Conservation (phyloP, 1,140 invertebrate genomes). For the Drosophila ambigua region DNA sequence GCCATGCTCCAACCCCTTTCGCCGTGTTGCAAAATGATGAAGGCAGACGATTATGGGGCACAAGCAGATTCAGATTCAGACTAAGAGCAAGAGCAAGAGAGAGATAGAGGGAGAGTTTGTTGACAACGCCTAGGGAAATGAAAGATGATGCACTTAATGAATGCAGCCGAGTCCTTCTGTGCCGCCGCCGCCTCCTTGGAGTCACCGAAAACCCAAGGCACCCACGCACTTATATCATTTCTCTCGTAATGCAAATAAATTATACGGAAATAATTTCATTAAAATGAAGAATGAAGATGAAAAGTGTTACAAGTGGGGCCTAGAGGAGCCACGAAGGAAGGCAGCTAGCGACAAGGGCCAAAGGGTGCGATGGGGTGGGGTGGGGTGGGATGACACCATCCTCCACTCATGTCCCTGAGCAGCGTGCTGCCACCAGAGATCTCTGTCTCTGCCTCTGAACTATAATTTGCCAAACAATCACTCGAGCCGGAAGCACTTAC, state of each 20-base stretch:
- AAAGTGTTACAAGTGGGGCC: conserved; percentile 28
- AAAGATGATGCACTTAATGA: conserved; percentile 65
- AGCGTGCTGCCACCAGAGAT: conserved; percentile 8
- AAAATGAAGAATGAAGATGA: conserved; percentile 48
- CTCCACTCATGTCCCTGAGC: conserved; percentile 27
- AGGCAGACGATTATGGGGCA: conserved; percentile 67
- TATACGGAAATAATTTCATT: conserved; percentile 82
- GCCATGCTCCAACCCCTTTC: background rate
- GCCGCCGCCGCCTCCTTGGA: background rate
- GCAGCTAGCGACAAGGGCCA: background rate
- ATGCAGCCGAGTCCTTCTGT: conserved; percentile 41
- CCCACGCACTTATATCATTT: conserved; percentile 64
- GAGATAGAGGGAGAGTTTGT: conserved; percentile 20
- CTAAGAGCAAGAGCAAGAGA: background rate
- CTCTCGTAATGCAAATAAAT: conserved; percentile 70
- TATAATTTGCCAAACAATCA: conserved; percentile 51
- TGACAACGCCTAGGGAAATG: conserved; percentile 49
- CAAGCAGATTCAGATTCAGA: background rate
- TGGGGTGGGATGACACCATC: too few relatives aligned
- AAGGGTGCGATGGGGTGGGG: too few relatives aligned
- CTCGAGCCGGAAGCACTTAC: conserved; percentile 40
- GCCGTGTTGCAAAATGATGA: conserved; percentile 50
- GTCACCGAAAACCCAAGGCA: conserved; percentile 22
- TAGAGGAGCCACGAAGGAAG: background rate
- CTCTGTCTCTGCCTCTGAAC: conserved; percentile 41